Conservation (phyloP, 2,797 vertebrate species). For the Sebastes iracundus region DNA sequence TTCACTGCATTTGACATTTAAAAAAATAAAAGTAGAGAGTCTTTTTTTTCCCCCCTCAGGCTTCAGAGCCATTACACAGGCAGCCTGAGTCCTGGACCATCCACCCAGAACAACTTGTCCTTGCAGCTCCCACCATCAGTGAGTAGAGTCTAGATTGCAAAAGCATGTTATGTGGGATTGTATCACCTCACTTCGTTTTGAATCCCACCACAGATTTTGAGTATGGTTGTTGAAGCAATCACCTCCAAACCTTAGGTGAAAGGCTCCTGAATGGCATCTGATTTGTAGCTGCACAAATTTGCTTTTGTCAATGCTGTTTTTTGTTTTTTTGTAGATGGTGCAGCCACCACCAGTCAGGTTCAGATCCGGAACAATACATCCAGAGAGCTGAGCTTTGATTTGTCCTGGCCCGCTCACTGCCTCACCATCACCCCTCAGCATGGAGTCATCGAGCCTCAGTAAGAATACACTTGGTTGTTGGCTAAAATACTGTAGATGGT, state of each 20-base stretch:
- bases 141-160: slow-evolving; percentile 66
- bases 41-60: slow-evolving; percentile 18
- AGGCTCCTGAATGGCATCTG: neutral
- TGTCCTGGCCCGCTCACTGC: slow-evolving; percentile 97
- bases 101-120: slow-evolving; percentile 87
- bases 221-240: neutral
- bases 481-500: neutral
- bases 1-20: neutral
- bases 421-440: slow-evolving; percentile 95
- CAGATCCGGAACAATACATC: slow-evolving; percentile 86
- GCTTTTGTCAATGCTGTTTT: neutral
- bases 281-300: neutral
- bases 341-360: slow-evolving; percentile 81
- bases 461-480: slow-evolving; percentile 58
- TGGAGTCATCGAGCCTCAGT: slow-evolving; percentile 90
- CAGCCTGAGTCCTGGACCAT: slow-evolving; percentile 84
- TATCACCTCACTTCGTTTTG: neutral
- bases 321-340: slow-evolving; percentile 78
- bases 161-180: neutral
- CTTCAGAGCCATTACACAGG: slow-evolving; percentile 41
- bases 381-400: slow-evolving; percentile 88
- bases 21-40: neutral
- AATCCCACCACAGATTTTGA: neutral
- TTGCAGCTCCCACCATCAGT: slow-evolving; percentile 87
- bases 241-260: neutral